Base-by-base conservation (phyloP, 2,113 vertebrate genomes). In the Hymenochirus boettgeri region DNA sequence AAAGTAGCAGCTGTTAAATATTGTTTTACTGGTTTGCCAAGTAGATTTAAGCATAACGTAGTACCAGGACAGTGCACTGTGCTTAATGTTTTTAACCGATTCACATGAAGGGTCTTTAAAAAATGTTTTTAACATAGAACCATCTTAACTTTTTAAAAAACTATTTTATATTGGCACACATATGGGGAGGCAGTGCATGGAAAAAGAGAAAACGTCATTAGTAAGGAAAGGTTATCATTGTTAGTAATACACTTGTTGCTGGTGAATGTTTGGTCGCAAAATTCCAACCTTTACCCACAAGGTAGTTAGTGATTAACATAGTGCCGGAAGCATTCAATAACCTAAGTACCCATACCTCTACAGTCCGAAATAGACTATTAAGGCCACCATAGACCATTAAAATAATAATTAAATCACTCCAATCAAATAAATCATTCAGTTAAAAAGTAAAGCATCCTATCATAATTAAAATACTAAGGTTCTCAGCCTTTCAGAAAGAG, bases 191-290 rank as follows among this genome's bases (percentile, higher is more conserved):
- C 18, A 12, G 6, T 52, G 17, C 9, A 8, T 2, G 17, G 6
- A n/a, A 42, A n/a, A 42, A n/a, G 39, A 42, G n/a, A 42, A 42
- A 5, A n/a, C 39, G 15, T 13, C n/a, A 42, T 42, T 42, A 57
- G 8, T 13, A 35, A 35, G 29, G 8, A 6, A 35, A 35, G 29
- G 19, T 7, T 23, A 48, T 10, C 2, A 22, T 13, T n/a, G n/a
- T n/a, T n/a, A n/a, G n/a, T 10, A 57, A 35, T 22, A 23, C 15
- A 19, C 25, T 35, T 22, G 29, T 60, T 67, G 65, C 65, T 67
- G 65, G 65, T 67, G 65, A 60, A 67, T 24, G 25, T 60, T 60
- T 59, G 64, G 65, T 67, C 56, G 33, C 15, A 67, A 23, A 52
- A 24, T 29, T 45, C 35, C 35, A 23, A 35, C 57, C 31, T n/a